These are phyloP conservation scores for Vulpes ferrilata DNA, from an alignment of 2,113 vertebrate species.

Conservation along the genomic window DNA sequence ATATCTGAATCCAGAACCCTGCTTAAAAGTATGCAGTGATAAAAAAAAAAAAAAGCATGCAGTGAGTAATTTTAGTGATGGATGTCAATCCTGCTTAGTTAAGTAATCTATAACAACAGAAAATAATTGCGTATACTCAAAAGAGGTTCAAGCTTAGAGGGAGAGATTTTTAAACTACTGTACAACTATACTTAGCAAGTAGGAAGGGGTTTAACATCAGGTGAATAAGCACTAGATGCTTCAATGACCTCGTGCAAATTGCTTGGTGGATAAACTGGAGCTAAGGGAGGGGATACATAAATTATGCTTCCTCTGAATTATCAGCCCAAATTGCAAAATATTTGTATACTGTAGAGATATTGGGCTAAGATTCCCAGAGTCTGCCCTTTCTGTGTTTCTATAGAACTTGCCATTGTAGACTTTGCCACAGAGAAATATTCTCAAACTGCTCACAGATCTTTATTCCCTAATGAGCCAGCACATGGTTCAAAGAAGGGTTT, in stretches of 20 bases:
- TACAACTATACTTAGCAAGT: background rate
- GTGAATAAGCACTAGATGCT: background rate
- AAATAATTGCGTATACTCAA: background rate
- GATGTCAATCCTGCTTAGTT: background rate
- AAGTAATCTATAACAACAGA: conserved; percentile 4
- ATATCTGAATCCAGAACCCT: background rate
- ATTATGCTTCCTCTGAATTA: background rate
- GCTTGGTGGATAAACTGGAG: background rate
- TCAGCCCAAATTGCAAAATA: conserved; percentile 19
- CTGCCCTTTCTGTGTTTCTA: background rate
- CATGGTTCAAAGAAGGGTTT: background rate
- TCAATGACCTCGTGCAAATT: background rate
- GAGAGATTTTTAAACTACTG: background rate
- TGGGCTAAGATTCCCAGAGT: background rate
- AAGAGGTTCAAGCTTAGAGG: background rate
- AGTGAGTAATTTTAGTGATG: background rate
- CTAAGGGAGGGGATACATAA: background rate
- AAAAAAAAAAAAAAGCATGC: background rate
- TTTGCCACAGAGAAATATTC: background rate
- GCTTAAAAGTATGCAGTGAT: background rate
- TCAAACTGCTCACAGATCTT: background rate
- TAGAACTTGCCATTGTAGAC: background rate
- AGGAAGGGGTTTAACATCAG: background rate
- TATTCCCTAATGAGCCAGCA: background rate
- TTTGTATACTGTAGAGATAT: background rate